Base-by-base conservation (phyloP, 53 echinoderm and acorn worm species). In the Zoroaster sp. region DNA sequence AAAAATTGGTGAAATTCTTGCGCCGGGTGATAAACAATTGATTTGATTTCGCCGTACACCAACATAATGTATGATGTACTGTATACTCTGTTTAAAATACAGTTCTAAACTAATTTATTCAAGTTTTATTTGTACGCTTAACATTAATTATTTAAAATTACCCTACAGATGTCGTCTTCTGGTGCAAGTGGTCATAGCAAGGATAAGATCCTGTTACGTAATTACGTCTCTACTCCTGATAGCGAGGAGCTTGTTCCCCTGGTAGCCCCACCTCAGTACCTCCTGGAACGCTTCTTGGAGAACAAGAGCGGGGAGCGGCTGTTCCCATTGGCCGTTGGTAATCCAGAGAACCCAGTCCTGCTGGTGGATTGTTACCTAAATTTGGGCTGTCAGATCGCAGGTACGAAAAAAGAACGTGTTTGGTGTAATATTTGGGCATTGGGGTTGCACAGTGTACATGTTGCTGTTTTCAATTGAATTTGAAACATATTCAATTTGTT, bases 321-420 rank as follows among this genome's bases (percentile, higher is more conserved):
- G 51, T 94, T 97, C 83, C 89, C 91, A 2, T 63, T 90, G 15
- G 95, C 90, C 3, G 88, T 92, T n/a, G 92, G 86, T 34, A 92
- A 95, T 39, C 30, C 87, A 1, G 71, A 91, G 37, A 88, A 73
- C 70, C 95, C 97, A 0, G 94, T 97, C 41, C 80, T 97, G 69
- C 82, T 88, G 3, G 95, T 97, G 17, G 94, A 97, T 34, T 93
- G 92, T 67, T 97, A 97, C 74, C 73, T 95, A 34, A 95, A 92
- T 73, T 83, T 97, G 12, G 97, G 97, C 17, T 82, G 89, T 8
- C 79, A 86, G 13, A 92, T 97, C 15, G 92, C 95, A 75, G 97
- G 97, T 97, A 71, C 69, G 87, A 59, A 30, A 32, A 35, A 18
- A 77, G 10, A 33, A 7, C 21, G 14, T n/a, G n/a, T n/a, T n/a